Evolutionary conservation across 1,140 invertebrate species (phyloP).

Genomic region (Rhagoletis pomonella): DNA sequence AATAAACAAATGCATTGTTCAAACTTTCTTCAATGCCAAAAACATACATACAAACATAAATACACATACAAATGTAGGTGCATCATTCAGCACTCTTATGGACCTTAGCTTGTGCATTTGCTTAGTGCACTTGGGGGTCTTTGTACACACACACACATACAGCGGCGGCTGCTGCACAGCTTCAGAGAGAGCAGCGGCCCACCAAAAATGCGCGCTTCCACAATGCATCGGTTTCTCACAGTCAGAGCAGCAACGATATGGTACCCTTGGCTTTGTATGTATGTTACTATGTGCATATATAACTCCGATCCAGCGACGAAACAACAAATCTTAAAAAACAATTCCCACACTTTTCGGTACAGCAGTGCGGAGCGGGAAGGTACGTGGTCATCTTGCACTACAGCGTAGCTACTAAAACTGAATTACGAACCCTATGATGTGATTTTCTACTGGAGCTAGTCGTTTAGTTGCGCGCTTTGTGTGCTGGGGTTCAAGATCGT

Average conservation of each 20-base stretch:
- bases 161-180: too few relatives aligned
- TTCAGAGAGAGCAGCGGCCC: too few relatives aligned
- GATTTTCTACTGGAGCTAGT: slow-evolving; percentile 21
- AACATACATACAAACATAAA: background rate
- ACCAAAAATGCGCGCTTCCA: too few relatives aligned
- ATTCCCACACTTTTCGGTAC: background rate
- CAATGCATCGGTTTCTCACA: too few relatives aligned
- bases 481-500: slow-evolving; percentile 9
- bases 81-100: background rate
- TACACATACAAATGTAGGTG: background rate
- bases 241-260: too few relatives aligned
- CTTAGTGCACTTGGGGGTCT: background rate
- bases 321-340: background rate
- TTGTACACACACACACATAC: too few relatives aligned
- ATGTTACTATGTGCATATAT: too few relatives aligned
- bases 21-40: slow-evolving; percentile 52
- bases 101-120: background rate
- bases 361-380: too few relatives aligned
- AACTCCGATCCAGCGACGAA: background rate
- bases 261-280: too few relatives aligned
- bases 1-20: slow-evolving; percentile 53
- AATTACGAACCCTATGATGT: background rate
- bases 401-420: background rate
- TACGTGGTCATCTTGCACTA: background rate
- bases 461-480: background rate